A percentile compares a stretch with the other conserved stretches of the same genome.
These are phyloP conservation scores for Venusia cambrica DNA, from an alignment of 2,888 invertebrate genomes.

Conservation along the genomic window DNA sequence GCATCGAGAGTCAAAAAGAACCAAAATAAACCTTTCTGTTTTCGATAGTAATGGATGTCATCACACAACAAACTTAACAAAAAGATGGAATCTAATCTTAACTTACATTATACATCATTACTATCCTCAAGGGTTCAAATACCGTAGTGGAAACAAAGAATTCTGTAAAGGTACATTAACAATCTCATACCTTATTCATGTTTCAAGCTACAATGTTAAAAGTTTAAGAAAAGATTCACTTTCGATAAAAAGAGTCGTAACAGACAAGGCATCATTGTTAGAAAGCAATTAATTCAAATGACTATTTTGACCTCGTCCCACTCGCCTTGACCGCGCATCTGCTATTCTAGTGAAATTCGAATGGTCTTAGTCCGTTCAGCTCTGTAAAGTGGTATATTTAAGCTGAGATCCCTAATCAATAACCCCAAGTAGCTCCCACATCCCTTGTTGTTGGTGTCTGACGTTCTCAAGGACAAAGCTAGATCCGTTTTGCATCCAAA, in stretches of 20 bases:
- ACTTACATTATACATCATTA: too few relatives aligned
- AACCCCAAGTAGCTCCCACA: conserved; percentile 20
- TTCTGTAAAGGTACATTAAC: too few relatives aligned
- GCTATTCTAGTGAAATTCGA: conserved; percentile 22
- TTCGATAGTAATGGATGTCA: too few relatives aligned
- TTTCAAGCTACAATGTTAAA: too few relatives aligned
- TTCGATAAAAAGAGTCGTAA: conserved; percentile 20
- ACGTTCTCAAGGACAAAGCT: conserved; percentile 39
- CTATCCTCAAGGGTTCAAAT: too few relatives aligned
- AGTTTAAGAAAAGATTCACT: neutral
- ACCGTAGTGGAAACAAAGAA: too few relatives aligned
- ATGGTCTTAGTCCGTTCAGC: neutral
- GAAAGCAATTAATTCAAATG: conserved; percentile 58
- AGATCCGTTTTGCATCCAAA: conserved; percentile 32
- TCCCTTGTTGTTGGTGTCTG: conserved; percentile 21
- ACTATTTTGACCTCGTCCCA: conserved; percentile 52
- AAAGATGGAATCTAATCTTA: too few relatives aligned
- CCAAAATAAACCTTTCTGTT: too few relatives aligned
- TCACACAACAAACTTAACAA: too few relatives aligned
- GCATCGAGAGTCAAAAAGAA: too few relatives aligned
- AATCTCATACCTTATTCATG: too few relatives aligned
- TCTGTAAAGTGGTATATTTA: conserved; percentile 13
- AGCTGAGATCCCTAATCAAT: conserved; percentile 33
- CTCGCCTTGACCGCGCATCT: conserved; percentile 37
- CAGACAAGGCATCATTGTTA: conserved; percentile 37